Conservation (phyloP, 2,113 vertebrate species). For the Ceuthmochares aereus region DNA sequence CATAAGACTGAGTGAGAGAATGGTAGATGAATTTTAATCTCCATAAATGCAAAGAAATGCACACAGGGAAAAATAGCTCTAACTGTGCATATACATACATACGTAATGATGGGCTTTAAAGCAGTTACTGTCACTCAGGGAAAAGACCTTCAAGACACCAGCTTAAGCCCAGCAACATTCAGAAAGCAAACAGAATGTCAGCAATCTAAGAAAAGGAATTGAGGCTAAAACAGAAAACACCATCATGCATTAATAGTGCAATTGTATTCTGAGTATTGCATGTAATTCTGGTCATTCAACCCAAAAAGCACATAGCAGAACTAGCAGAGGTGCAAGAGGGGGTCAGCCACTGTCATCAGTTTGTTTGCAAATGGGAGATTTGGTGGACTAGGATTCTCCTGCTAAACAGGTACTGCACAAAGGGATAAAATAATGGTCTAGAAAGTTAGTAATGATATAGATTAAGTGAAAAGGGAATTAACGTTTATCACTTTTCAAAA, state of each 20-base stretch:
- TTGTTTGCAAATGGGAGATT: neutral
- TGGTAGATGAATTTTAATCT: conserved; percentile 16
- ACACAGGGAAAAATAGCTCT: neutral
- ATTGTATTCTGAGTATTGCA: neutral
- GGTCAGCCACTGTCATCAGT: neutral
- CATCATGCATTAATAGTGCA: neutral
- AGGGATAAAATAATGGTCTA: neutral
- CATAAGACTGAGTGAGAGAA: conserved; percentile 14
- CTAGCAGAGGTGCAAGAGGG: neutral
- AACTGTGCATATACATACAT: neutral
- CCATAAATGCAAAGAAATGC: conserved; percentile 18
- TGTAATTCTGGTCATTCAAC: neutral
- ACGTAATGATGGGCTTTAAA: neutral
- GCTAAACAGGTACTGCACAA: neutral
- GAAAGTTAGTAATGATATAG: neutral
- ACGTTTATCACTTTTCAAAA: neutral
- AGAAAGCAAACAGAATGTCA: neutral
- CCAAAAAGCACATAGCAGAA: neutral
- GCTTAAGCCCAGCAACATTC: neutral
- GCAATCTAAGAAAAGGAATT: neutral
- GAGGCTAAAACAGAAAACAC: neutral
- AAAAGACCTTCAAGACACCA: neutral
- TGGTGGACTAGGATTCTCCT: neutral
- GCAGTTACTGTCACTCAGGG: neutral
- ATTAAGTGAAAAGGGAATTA: neutral